These are phyloP conservation scores for Psettodes erumei DNA, from an alignment of 2,113 vertebrate species.

Conservation along the genomic window DNA sequence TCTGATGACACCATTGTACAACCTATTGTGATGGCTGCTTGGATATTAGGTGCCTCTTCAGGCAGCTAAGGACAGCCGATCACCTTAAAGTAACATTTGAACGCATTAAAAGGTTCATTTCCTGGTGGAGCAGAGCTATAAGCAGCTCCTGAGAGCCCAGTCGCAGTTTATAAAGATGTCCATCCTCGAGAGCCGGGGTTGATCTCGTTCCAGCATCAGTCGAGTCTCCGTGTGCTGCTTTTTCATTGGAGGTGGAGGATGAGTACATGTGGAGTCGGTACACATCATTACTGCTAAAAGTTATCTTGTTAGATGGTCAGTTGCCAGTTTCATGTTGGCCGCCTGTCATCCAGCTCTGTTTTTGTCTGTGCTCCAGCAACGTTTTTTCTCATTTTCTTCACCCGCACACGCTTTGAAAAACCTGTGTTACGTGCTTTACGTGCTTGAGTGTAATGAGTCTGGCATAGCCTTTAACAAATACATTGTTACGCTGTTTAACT, in stretches of 20 bases:
- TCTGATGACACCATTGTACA: not conserved
- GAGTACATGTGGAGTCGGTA: conserved; percentile 4
- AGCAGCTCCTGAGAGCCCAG: not conserved
- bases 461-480: not conserved
- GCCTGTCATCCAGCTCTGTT: not conserved
- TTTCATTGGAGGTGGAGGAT: conserved; percentile 17
- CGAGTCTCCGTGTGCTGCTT: not conserved
- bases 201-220: conserved; percentile 18
- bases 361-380: conserved; percentile 21
- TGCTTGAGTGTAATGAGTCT: not conserved
- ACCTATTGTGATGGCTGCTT: not conserved
- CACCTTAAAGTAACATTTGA: not conserved
- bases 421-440: not conserved
- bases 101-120: not conserved
- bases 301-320: conserved; percentile 17
- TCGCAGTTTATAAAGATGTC: not conserved
- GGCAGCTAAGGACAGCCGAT: not conserved
- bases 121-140: not conserved
- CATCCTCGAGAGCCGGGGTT: not conserved
- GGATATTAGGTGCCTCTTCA: not conserved
- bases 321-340: conserved; percentile 33
- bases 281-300: conserved; percentile 32
- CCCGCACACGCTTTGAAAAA: conserved; percentile 6
- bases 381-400: conserved; percentile 1
- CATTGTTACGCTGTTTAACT: not conserved